Conservation (phyloP, 2,113 vertebrate genomes). For the Upupa epops region DNA sequence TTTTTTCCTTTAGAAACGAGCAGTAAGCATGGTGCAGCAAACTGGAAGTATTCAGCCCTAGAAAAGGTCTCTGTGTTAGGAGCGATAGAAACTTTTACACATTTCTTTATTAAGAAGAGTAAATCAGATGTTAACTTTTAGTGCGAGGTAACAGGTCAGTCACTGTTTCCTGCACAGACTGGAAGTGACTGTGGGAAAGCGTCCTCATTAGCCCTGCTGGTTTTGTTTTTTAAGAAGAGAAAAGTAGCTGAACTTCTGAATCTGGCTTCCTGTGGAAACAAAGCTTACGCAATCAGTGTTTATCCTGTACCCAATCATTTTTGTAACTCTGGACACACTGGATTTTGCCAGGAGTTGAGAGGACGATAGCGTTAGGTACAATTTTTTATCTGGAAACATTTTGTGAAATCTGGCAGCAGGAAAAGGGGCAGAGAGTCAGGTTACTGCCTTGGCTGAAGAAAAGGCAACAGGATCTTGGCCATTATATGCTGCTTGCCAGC, state of each 20-base stretch:
- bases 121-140: not conserved
- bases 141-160: not conserved
- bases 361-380: not conserved
- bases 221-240: not conserved
- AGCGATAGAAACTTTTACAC: not conserved
- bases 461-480: not conserved
- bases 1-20: not conserved
- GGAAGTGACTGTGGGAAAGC: constrained; percentile 15
- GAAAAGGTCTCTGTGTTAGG: not conserved
- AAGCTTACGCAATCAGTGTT: constrained; percentile 31
- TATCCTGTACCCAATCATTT: constrained; percentile 9
- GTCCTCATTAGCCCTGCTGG: not conserved
- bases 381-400: not conserved
- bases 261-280: constrained; percentile 54
- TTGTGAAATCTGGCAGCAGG: not conserved
- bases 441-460: not conserved
- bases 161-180: not conserved
- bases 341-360: not conserved
- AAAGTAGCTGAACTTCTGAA: constrained; percentile 35
- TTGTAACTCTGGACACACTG: not conserved
- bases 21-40: not conserved
- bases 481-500: not conserved
- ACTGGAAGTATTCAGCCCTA: not conserved
- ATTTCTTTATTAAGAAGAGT: not conserved
- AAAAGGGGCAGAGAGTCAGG: not conserved